Base-by-base conservation (phyloP, 2,888 invertebrate species). In the Cerceris rybyensis region DNA sequence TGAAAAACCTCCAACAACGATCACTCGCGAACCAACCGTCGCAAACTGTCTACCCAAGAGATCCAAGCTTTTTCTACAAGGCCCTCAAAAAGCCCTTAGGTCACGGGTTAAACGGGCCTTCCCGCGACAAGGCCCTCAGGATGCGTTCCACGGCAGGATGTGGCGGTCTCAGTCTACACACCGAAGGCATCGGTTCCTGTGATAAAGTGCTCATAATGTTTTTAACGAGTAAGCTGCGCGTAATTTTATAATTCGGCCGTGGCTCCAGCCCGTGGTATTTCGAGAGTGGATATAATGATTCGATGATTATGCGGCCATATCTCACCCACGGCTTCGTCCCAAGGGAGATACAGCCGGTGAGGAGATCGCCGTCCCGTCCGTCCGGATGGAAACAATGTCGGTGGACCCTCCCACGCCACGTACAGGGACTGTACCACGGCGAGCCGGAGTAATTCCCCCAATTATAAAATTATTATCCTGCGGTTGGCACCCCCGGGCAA, bases 401-500 rank as follows among this genome's bases (percentile, higher is more conserved):
- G 79, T 77, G 83, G 83, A 84, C 86, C 91, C 91, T 91, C 91
- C 91, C 91, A 91, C 91, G 91, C 91, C 87, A 86, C 85, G 84
- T 83, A 85, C 84, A 82, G 80, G 83, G 89, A 90, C 89, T 90
- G 89, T 90, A 90, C 90, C 86, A 87, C 86, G 87, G 88, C 90
- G 90, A 91, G 91, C 89, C 90, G 72, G 86, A 90, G 91, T 91
- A 91, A 91, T 91, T 91, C 90, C 91, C 90, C 90, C 91, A 91
- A 91, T 91, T 91, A 91, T 91, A 91, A 91, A 91, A 91, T 91
- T 91, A 91, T 91, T 91, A 91, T 91, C 91, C 90, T 91, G 91
- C 88, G 91, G 91, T 91, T 91, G 90, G 91, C 91, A 91, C 91
- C 91, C 91, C 88, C 89, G 87, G 91, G 91, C 91, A 91, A 90